Evolutionary conservation across 30 jellyfish, hydroid and myxozoan species (phyloP).

Genomic region (Turritopsis dohrnii): DNA sequence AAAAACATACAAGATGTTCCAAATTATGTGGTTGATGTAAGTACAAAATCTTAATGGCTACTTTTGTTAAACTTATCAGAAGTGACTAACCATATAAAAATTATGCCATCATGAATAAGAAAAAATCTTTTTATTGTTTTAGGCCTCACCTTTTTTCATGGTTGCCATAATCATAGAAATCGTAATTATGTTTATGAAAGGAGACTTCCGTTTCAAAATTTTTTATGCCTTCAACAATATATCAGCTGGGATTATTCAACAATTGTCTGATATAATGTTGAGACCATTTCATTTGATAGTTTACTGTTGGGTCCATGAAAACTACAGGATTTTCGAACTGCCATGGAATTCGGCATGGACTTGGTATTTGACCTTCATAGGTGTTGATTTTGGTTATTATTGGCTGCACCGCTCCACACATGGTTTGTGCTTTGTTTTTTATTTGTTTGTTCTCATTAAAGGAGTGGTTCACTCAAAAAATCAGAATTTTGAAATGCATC

Average conservation of each 20-base stretch:
- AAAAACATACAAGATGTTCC: constrained; percentile 59
- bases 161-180: constrained; percentile 55
- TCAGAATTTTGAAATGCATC: too few relatives aligned
- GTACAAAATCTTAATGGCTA: neutral
- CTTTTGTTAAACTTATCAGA: neutral
- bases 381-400: constrained; percentile 57
- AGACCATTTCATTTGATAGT: constrained; percentile 31
- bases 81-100: too few relatives aligned
- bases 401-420: constrained; percentile 86
- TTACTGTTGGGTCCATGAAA: constrained; percentile 42
- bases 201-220: constrained; percentile 38
- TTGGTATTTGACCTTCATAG: constrained; percentile 51
- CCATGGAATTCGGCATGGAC: constrained; percentile 86
- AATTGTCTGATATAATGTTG: constrained; percentile 32
- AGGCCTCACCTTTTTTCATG: constrained; percentile 69
- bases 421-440: constrained; percentile 39
- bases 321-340: constrained; percentile 41
- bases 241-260: constrained; percentile 56
- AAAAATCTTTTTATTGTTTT: neutral
- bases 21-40: constrained; percentile 58
- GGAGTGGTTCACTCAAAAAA: too few relatives aligned
- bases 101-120: neutral
- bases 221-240: constrained; percentile 59
- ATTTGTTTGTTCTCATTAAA: neutral
- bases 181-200: constrained; percentile 36